These are phyloP conservation scores for Lagocephalus sceleratus DNA, from an alignment of 2,797 vertebrate genomes.

Conservation along the genomic window DNA sequence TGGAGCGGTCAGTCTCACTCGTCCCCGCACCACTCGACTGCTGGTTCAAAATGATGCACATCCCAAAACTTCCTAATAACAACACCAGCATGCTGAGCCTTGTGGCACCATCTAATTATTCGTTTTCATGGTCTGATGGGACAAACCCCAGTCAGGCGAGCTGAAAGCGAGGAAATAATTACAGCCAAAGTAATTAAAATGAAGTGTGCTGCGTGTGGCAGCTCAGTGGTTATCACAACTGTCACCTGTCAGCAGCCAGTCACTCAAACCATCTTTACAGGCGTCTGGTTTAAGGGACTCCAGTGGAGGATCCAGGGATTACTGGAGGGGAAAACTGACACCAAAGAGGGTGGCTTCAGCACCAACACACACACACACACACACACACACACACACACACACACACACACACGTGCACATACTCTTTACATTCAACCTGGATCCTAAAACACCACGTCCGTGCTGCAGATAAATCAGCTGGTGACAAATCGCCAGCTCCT, in stretches of 20 bases:
- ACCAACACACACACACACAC: too few species aligned
- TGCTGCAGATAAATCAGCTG: too few species aligned
- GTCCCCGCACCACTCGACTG: neutral
- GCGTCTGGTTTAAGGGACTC: too few species aligned
- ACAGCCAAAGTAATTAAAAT: neutral
- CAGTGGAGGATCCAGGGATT: too few species aligned
- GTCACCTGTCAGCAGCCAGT: neutral
- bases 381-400: too few species aligned
- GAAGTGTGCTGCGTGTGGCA: neutral
- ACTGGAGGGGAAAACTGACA: too few species aligned
- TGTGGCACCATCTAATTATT: neutral
- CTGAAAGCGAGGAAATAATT: conserved; percentile 4
- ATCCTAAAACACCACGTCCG: too few species aligned
- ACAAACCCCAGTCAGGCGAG: neutral
- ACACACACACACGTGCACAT: too few species aligned
- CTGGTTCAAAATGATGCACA: neutral
- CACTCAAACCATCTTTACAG: neutral
- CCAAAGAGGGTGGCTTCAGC: too few species aligned
- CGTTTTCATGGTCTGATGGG: neutral
- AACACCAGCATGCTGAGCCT: neutral
- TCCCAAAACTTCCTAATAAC: neutral
- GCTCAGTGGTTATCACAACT: neutral
- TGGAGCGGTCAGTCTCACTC: too few species aligned
- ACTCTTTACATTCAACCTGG: too few species aligned
- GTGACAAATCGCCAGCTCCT: too few species aligned